phyloP scores from a whole-genome alignment of 2,888 invertebrate species.

The Candidula unifasciata region DNA sequence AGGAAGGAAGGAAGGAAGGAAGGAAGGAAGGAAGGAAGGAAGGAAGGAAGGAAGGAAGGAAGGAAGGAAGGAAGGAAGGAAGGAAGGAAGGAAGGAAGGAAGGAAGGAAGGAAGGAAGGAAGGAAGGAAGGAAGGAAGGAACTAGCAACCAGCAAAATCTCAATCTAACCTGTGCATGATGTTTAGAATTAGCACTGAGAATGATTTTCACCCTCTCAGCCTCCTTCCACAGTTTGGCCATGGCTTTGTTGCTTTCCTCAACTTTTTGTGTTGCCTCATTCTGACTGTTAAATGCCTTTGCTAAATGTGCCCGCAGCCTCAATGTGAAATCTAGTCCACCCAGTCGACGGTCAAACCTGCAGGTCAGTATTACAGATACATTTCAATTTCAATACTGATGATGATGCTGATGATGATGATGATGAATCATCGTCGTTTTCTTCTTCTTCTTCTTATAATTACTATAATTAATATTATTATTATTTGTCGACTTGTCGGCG shows the following conservation, averaged over 20 bases:
- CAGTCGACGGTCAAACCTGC: constrained; percentile 86
- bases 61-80: constrained; percentile 2
- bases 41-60: not conserved
- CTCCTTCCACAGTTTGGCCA: constrained; percentile 97
- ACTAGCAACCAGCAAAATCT: not conserved
- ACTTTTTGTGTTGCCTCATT: constrained; percentile 94
- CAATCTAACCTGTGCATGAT: constrained; percentile 86
- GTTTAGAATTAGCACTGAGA: constrained; percentile 95
- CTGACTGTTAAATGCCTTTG: constrained; percentile 89
- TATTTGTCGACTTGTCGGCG: too few species aligned
- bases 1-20: not conserved
- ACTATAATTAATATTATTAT: too few species aligned
- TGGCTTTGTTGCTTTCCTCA: constrained; percentile 88
- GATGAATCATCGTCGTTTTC: too few species aligned
- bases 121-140: not conserved
- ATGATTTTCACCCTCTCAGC: constrained; percentile 97
- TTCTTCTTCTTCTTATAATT: too few species aligned
- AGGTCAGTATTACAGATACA: constrained; percentile 15
- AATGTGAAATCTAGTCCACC: constrained; percentile 96
- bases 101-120: not conserved
- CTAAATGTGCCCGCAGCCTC: constrained; percentile 92
- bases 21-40: not conserved
- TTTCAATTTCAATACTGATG: not conserved
- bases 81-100: constrained; percentile 2
- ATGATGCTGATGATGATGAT: too few species aligned